Conservation (phyloP, 2,888 invertebrate species). For the Hirtodrosophila cameraria region DNA sequence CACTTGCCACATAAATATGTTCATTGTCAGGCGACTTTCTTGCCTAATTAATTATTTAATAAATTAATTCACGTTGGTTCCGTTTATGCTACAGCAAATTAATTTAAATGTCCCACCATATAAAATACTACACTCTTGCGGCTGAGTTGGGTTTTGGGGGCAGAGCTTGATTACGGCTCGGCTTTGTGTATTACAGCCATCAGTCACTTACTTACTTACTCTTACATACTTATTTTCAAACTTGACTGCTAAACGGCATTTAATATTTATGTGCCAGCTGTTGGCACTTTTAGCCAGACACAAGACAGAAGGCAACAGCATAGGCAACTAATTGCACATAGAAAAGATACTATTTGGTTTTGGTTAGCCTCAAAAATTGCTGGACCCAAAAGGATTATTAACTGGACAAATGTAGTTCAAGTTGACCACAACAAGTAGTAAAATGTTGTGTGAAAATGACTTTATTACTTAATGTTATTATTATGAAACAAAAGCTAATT, state of each 20-base stretch:
- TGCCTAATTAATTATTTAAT: constrained; percentile 78
- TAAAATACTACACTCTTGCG: constrained; percentile 46
- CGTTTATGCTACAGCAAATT: constrained; percentile 67
- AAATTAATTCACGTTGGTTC: constrained; percentile 73
- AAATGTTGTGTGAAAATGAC: no score
- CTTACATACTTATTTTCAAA: no score
- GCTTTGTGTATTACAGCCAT: constrained; percentile 25
- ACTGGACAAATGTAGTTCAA: constrained; percentile 48
- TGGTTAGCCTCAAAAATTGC: constrained; percentile 7
- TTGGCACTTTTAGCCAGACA: constrained; percentile 31
- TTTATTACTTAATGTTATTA: no score
- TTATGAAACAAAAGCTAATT: no score
- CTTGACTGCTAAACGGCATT: constrained; percentile 46
- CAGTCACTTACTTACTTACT: constrained; percentile 30
- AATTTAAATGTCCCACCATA: constrained; percentile 73
- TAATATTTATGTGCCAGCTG: constrained; percentile 64
- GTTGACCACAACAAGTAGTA: no score
- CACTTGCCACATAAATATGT: constrained; percentile 58
- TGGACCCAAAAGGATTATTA: constrained; percentile 47
- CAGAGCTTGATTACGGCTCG: constrained; percentile 30
- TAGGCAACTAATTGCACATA: constrained; percentile 60
- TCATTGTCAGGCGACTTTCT: constrained; percentile 71
- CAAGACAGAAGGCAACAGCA: constrained; percentile 1
- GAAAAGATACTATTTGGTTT: constrained; percentile 23
- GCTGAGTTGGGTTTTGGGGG: constrained; percentile 32